Percentiles rank a stretch among this genome's conserved stretches.
phyloP scores from a whole-genome alignment of 2,797 vertebrate genomes.

The Margarornis squamiger region DNA sequence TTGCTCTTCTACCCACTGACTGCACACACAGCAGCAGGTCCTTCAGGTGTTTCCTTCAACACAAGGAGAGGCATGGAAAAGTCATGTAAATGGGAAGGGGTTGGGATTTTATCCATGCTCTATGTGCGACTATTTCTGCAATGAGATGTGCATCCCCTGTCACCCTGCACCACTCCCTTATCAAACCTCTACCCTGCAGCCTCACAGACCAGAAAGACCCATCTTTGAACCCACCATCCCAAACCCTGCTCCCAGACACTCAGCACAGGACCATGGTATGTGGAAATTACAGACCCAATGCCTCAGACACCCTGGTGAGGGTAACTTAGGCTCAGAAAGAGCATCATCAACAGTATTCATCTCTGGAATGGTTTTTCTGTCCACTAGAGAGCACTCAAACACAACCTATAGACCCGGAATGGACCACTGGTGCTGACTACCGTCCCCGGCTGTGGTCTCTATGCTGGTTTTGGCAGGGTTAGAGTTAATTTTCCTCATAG shows the following conservation, averaged over 20 bases:
- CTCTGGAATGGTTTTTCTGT: neutral
- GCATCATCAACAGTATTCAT: neutral
- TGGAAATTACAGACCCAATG: neutral
- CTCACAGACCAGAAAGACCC: neutral
- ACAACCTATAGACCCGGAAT: neutral
- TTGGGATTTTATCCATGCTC: neutral
- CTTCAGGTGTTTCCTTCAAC: neutral
- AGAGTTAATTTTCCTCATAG: neutral
- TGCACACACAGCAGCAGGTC: neutral
- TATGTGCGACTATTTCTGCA: neutral
- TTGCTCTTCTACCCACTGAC: neutral
- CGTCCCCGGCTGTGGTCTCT: rapidly evolving
- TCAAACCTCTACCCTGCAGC: neutral
- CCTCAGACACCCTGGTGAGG: neutral
- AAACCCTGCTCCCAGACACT: neutral
- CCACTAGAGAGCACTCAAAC: slow-evolving; percentile 58
- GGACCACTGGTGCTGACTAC: neutral
- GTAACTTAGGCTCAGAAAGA: neutral
- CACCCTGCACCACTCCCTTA: rapidly evolving
- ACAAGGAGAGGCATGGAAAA: neutral
- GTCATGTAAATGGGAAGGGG: rapidly evolving
- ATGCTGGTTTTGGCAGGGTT: neutral
- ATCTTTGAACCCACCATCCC: neutral
- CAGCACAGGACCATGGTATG: neutral
- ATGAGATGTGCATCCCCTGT: too few species aligned